Conservation (phyloP, 2,797 vertebrate genomes). For the Peromyscus aztecus region DNA sequence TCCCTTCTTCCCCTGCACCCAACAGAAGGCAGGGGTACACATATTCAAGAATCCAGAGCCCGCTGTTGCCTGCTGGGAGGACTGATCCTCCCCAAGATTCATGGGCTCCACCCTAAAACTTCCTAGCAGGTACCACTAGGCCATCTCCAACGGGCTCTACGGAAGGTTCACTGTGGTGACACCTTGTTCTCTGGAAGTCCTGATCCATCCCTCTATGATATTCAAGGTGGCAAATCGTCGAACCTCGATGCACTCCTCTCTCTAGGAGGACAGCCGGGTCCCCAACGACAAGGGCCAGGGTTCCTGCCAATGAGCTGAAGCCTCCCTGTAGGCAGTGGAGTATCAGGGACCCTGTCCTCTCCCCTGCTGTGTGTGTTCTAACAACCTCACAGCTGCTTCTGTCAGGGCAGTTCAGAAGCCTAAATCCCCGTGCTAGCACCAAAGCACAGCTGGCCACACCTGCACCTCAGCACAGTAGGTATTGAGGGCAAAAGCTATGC, state of each 20-base stretch:
- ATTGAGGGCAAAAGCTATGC: not conserved
- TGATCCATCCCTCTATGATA: not conserved
- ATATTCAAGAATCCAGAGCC: not conserved
- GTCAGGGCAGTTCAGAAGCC: not conserved
- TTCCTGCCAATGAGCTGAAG: not conserved
- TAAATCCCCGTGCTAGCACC: not conserved
- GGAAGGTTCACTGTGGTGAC: accelerated
- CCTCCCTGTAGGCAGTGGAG: no score
- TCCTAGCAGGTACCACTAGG: not conserved
- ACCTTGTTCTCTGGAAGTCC: not conserved
- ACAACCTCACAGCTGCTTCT: not conserved
- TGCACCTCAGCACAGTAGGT: not conserved
- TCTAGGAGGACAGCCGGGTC: not conserved
- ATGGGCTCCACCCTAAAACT: not conserved
- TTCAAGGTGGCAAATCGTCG: not conserved
- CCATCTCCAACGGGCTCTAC: not conserved
- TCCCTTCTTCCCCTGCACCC: not conserved
- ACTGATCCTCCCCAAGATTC: not conserved
- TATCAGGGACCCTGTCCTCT: not conserved
- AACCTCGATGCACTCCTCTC: not conserved
- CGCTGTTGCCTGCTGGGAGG: not conserved
- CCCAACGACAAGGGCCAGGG: not conserved
- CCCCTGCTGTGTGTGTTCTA: not conserved
- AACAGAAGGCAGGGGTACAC: not conserved
- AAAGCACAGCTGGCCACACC: not conserved